Evolutionary conservation across 2,113 vertebrate genomes (phyloP), one percentile per base, ranked within the genome.

Genomic region (Xyliphius kryptos): DNA sequence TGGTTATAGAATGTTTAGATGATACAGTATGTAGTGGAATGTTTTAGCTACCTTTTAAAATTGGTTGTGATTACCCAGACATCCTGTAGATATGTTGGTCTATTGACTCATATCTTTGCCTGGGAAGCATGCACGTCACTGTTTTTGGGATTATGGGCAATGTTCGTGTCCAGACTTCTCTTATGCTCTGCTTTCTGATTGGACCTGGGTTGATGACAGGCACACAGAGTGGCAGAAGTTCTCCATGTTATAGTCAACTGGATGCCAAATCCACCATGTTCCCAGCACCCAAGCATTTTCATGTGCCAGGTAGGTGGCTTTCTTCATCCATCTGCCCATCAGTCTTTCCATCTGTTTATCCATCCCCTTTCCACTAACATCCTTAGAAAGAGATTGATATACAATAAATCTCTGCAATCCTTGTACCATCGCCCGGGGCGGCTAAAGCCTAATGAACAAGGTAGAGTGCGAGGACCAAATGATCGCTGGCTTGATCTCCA

Each of bases 211-310:
- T 85, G 85, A 77, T 73, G 77, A 26, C 82, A 95, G 94, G 92
- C 86, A 89, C 85, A 67, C 93, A 92, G 85, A 97, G 94, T 75
- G 93, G 92, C 82, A 89, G 90, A 84, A 95, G 91, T 80, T 95
- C 93, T 78, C 93, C 94, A 63, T 92, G 87, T 89, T 91, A 92
- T 89, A 91, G 87, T 89, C 92, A 92, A 79, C 89, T 91, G 88
- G 90, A 94, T 81, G 87, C 92, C 86, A 89, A 88, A 84, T 88
- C 89, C 63, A 90, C 89, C 85, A 84, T 86, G 83, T 89, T 88
- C 83, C 92, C 91, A 83, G 88, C 85, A 19, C 91, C 93, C 83
- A 94, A 87, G 86, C 94, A 97, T 89, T 97, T 96, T 86, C 94
- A 97, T 86, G 85, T 97, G 82, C 94, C 94, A 95, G 94, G 94